phyloP scores from a whole-genome alignment of 1,140 invertebrate species.

The Orius laevigatus region DNA sequence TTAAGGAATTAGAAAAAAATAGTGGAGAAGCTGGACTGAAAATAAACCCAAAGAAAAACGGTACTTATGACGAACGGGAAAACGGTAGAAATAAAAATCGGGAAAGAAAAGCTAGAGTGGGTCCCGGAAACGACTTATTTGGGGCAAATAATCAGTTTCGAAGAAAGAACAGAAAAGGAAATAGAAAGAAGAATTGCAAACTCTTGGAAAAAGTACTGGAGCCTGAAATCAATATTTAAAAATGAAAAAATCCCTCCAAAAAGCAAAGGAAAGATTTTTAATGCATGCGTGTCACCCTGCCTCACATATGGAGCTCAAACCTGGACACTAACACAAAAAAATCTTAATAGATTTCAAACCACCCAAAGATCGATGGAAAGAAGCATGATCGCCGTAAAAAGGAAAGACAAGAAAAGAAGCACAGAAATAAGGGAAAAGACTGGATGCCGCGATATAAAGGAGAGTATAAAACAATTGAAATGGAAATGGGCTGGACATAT shows the following conservation, averaged over 20 bases:
- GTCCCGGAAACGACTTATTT: too few species aligned
- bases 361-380: conserved; percentile 9
- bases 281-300: conserved; percentile 6
- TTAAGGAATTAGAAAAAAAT: conserved; percentile 4
- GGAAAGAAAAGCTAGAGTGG: conserved; percentile 7
- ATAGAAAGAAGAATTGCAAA: conserved; percentile 11
- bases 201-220: conserved; percentile 13
- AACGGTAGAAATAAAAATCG: background rate
- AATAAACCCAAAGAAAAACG: conserved; percentile 12
- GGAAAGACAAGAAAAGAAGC: conserved; percentile 5
- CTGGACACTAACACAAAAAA: conserved; percentile 9
- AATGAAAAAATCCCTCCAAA: background rate
- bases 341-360: conserved; percentile 1
- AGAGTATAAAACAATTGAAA: conserved; percentile 1
- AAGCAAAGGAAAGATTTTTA: conserved; percentile 3
- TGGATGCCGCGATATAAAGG: background rate
- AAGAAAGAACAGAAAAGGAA: conserved; percentile 3
- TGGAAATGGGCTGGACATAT: conserved; percentile 17
- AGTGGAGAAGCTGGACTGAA: conserved; percentile 9
- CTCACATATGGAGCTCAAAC: conserved; percentile 14
- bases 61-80: conserved; percentile 11
- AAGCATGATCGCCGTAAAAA: background rate
- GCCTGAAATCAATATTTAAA: conserved; percentile 8
- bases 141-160: too few species aligned
- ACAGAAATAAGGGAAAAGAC: background rate